Conservation (phyloP, 2,888 invertebrate species). For the Scaptomyza flava region DNA sequence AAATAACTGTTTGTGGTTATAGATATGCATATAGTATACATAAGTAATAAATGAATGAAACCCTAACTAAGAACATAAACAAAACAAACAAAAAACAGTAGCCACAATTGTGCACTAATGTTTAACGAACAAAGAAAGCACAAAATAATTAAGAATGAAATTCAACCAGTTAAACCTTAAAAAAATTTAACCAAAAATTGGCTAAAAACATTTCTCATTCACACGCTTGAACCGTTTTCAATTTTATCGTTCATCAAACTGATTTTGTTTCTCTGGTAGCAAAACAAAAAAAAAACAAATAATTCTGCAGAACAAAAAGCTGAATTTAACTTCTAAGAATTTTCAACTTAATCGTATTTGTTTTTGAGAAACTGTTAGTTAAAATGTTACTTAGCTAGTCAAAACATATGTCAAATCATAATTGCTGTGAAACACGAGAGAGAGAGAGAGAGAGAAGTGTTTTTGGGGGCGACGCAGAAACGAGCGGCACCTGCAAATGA, state of each 20-base stretch:
- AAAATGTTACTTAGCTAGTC: slow-evolving; percentile 15
- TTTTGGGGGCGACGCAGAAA: too few relatives aligned
- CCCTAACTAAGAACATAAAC: slow-evolving; percentile 32
- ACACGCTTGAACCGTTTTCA: neutral
- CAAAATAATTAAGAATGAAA: neutral
- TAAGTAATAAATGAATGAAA: slow-evolving; percentile 18
- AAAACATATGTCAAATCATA: slow-evolving; percentile 14
- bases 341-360: neutral
- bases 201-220: neutral
- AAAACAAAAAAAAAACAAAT: too few relatives aligned
- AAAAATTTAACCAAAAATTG: neutral
- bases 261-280: too few relatives aligned
- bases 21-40: slow-evolving; percentile 27
- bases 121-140: slow-evolving; percentile 35
- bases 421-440: neutral
- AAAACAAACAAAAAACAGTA: slow-evolving; percentile 31
- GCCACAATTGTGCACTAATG: slow-evolving; percentile 54
- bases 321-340: too few relatives aligned
- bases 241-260: too few relatives aligned
- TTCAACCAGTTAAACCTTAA: too few relatives aligned
- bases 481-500: neutral
- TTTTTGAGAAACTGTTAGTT: neutral
- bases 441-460: neutral
- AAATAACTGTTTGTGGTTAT: slow-evolving; percentile 57
- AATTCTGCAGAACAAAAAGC: too few relatives aligned